These are phyloP conservation scores for Protobothrops flavoviridis DNA, from an alignment of 2,113 vertebrate genomes.

Conservation along the genomic window DNA sequence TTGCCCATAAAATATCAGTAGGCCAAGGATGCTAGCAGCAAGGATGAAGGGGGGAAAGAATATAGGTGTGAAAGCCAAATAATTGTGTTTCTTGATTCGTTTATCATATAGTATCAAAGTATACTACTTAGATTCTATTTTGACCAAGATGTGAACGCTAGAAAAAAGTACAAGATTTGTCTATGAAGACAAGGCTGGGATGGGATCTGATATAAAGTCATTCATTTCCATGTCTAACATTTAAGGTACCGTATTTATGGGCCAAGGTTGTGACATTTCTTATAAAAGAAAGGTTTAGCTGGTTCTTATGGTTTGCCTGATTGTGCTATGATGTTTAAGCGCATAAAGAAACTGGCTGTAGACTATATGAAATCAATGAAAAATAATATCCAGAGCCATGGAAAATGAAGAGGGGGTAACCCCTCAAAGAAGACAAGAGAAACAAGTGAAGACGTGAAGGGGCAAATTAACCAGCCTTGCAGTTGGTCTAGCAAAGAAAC, in stretches of 20 bases:
- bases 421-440: constrained; percentile 22
- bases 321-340: neutral
- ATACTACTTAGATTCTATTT: neutral
- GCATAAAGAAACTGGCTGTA: neutral
- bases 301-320: neutral
- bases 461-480: constrained; percentile 53
- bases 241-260: neutral
- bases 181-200: neutral
- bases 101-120: neutral
- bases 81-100: neutral
- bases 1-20: neutral
- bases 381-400: neutral
- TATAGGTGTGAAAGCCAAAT: neutral
- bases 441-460: neutral
- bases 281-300: neutral
- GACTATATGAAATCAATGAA: neutral
- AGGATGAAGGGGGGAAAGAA: neutral
- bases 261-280: neutral
- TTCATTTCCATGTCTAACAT: neutral
- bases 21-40: neutral
- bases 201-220: neutral
- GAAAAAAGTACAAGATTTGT: neutral
- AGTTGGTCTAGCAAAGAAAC: constrained; percentile 35
- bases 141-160: neutral
- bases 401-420: neutral